phyloP scores from a whole-genome alignment of 2,113 vertebrate genomes.

The Pelecanus crispus region DNA sequence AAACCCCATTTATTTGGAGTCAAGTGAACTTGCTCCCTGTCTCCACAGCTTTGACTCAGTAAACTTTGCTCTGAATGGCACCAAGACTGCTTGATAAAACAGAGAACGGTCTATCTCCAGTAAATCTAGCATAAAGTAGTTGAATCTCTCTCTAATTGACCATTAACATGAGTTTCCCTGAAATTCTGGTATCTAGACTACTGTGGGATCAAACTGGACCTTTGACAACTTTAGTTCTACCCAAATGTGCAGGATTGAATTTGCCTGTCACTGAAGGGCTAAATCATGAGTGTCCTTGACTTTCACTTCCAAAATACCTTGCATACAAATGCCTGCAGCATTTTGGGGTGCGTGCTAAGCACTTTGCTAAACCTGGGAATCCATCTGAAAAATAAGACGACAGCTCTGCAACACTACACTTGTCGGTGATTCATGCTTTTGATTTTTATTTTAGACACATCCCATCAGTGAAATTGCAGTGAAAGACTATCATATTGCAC shows the following conservation, averaged over 20 bases:
- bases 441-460: neutral
- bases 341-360: neutral
- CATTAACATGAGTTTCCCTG: neutral
- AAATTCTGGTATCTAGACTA: neutral
- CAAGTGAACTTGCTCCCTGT: neutral
- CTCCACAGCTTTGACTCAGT: neutral
- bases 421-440: neutral
- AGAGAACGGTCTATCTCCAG: neutral
- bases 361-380: neutral
- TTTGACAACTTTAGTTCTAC: neutral
- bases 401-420: neutral
- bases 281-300: neutral
- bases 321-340: neutral
- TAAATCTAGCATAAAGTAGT: neutral
- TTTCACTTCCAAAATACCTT: neutral
- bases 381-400: neutral
- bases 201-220: neutral
- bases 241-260: neutral
- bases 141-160: neutral
- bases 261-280: neutral
- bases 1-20: neutral
- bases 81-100: neutral
- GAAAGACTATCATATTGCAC: neutral
- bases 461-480: neutral
- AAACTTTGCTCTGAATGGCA: neutral